phyloP scores from a whole-genome alignment of 2,113 vertebrate genomes.

The Sorex araneus region DNA sequence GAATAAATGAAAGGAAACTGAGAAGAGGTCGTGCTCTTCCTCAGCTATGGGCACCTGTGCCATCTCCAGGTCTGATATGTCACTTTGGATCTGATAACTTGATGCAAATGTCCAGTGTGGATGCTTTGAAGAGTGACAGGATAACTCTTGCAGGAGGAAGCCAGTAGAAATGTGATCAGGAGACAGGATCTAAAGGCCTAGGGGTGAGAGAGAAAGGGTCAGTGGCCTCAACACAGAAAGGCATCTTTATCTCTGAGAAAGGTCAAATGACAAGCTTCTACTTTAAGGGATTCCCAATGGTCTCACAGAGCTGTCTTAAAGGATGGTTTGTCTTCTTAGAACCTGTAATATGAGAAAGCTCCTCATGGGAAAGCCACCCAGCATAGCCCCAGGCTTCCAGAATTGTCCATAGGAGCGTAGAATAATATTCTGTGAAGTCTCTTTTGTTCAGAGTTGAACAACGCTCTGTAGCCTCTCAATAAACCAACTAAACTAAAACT shows the following conservation, averaged over 20 bases:
- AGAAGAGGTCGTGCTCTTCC: background rate
- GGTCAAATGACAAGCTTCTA: constrained; percentile 45
- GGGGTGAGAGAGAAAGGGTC: background rate
- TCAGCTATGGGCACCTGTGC: background rate
- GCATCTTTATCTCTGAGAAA: background rate
- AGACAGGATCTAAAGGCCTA: background rate
- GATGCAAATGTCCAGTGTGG: background rate
- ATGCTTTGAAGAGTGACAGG: constrained; percentile 15
- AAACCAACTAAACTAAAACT: too few species aligned
- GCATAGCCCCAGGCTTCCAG: background rate
- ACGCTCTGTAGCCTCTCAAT: too few species aligned
- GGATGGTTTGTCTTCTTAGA: background rate
- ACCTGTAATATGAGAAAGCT: constrained; percentile 15
- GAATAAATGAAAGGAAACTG: constrained; percentile 33
- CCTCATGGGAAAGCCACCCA: background rate
- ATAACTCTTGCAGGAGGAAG: background rate
- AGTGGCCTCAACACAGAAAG: background rate
- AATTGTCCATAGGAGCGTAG: background rate
- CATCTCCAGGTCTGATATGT: background rate
- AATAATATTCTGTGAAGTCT: too few species aligned
- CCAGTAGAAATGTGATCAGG: background rate
- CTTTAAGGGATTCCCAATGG: background rate
- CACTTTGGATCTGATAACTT: background rate
- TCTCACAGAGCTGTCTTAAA: background rate
- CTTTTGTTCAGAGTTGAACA: background rate